Conservation (phyloP, 2,888 invertebrate genomes). For the Elysia crispata region DNA sequence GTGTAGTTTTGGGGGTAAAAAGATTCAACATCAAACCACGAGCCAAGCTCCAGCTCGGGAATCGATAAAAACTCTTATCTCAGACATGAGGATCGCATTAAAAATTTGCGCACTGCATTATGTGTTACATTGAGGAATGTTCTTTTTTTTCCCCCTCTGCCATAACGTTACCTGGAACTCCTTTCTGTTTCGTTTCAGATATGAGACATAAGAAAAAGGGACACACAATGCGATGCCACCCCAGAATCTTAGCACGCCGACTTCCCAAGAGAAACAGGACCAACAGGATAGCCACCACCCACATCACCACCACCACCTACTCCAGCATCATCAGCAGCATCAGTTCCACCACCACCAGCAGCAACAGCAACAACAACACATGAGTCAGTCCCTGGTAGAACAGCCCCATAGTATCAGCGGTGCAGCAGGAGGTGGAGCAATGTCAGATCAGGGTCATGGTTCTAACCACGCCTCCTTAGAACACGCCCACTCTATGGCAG, state of each 20-base stretch:
- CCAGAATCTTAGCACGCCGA: slow-evolving; percentile 42
- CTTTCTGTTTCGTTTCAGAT: slow-evolving; percentile 30
- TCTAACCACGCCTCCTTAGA: slow-evolving; percentile 15
- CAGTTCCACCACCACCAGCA: slow-evolving; percentile 14
- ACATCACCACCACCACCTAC: too few relatives aligned
- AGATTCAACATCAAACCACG: too few relatives aligned
- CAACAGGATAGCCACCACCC: too few relatives aligned
- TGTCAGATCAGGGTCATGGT: slow-evolving; percentile 36
- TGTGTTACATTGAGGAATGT: too few relatives aligned
- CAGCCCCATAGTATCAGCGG: slow-evolving; percentile 1
- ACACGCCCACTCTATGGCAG: slow-evolving; percentile 41
- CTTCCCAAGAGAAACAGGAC: slow-evolving; percentile 44
- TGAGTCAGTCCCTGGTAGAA: slow-evolving; percentile 35
- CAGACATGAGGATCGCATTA: too few relatives aligned
- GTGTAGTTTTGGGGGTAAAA: too few relatives aligned
- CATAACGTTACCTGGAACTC: too few relatives aligned
- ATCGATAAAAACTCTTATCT: too few relatives aligned
- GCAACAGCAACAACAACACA: slow-evolving; percentile 37
- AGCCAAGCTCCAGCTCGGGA: too few relatives aligned
- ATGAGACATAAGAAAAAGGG: slow-evolving; percentile 33
- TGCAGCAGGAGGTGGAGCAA: background rate
- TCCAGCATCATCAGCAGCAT: too few relatives aligned
- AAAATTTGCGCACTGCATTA: too few relatives aligned
- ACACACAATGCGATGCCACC: slow-evolving; percentile 39
- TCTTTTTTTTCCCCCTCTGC: too few relatives aligned